Percentiles rank a stretch among this genome's conserved stretches.
These are phyloP conservation scores for Nyctibius grandis DNA, from an alignment of 2,797 vertebrate species.

Conservation along the genomic window DNA sequence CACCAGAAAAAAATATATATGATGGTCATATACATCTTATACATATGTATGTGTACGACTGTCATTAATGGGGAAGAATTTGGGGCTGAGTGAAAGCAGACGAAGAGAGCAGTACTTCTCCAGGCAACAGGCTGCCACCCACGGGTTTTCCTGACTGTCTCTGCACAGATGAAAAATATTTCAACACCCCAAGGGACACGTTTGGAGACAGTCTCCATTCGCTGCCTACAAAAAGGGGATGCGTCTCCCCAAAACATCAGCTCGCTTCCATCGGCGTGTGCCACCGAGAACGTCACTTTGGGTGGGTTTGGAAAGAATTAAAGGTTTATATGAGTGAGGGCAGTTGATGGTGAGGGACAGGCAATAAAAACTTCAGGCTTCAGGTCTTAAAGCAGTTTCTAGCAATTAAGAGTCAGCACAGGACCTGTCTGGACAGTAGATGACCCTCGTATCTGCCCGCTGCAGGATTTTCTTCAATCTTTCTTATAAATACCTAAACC, in stretches of 20 bases:
- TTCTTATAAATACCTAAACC: not conserved
- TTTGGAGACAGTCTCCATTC: not conserved
- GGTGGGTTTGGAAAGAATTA: not conserved
- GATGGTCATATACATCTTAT: not conserved
- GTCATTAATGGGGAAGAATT: not conserved
- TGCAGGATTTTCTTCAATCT: not conserved
- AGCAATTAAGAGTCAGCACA: not conserved
- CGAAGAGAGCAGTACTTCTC: not conserved
- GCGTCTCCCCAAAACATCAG: not conserved
- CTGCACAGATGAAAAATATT: not conserved
- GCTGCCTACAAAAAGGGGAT: not conserved
- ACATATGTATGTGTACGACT: not conserved
- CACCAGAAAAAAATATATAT: not conserved
- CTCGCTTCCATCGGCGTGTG: fast-evolving
- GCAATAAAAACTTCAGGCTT: not conserved
- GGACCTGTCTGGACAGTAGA: not conserved
- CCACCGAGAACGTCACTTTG: not conserved
- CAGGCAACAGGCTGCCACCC: not conserved
- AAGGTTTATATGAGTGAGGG: not conserved
- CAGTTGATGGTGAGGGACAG: not conserved
- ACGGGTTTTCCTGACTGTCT: not conserved
- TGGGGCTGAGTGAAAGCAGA: not conserved
- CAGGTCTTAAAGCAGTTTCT: not conserved
- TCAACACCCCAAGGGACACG: fast-evolving
- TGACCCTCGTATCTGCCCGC: not conserved